Evolutionary conservation across 2,888 invertebrate genomes (phyloP).

Genomic region (Julus scanicus): DNA sequence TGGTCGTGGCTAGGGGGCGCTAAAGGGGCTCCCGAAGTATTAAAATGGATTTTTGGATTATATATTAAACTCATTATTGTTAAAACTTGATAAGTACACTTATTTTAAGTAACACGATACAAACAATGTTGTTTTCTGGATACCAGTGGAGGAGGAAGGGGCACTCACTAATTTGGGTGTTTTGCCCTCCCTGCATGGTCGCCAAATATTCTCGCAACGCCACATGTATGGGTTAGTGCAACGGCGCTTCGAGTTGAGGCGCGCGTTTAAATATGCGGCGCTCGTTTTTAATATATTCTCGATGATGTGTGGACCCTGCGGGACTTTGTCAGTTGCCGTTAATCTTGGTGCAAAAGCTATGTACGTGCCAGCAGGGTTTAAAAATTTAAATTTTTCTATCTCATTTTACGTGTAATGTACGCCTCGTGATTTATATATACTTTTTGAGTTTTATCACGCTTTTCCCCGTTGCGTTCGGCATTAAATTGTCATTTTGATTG

Average conservation of each 20-base stretch:
- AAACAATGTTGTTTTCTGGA: too few relatives aligned
- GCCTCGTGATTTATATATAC: neutral
- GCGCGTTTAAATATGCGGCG: neutral
- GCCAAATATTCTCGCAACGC: too few relatives aligned
- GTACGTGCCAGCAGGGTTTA: neutral
- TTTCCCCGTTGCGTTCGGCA: slow-evolving; percentile 7
- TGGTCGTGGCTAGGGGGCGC: too few relatives aligned
- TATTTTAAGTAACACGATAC: too few relatives aligned
- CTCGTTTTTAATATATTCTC: neutral
- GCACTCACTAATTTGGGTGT: too few relatives aligned
- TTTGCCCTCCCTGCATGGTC: neutral
- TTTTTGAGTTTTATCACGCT: slow-evolving; percentile 22
- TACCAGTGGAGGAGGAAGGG: neutral
- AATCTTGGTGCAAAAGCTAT: neutral
- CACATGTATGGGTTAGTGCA: neutral
- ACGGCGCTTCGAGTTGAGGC: neutral
- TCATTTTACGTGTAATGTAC: slow-evolving; percentile 5
- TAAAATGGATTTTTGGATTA: too few relatives aligned
- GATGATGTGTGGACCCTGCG: slow-evolving; percentile 15
- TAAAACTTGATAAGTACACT: too few relatives aligned
- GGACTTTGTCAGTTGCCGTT: slow-evolving; percentile 19
- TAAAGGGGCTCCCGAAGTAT: too few relatives aligned
- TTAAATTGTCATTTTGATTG: slow-evolving; percentile 28
- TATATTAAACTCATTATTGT: too few relatives aligned
- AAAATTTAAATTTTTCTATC: slow-evolving; percentile 10